Evolutionary conservation across 2,797 vertebrate species (phyloP), one percentile per base, ranked within the genome.

Genomic region (Glyptemys insculpta): DNA sequence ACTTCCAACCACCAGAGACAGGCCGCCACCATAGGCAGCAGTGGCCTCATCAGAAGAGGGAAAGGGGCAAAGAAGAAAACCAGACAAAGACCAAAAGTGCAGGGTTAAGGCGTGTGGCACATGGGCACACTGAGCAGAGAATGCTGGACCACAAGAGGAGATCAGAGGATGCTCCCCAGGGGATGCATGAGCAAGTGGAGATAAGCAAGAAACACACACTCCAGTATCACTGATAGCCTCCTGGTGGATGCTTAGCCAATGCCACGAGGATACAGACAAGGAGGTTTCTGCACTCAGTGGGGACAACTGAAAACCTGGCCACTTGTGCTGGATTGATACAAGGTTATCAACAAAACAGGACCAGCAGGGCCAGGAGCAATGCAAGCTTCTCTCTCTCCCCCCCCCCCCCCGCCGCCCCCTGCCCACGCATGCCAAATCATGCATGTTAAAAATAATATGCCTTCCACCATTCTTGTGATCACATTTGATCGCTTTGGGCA

Each of bases 191-290:
- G 15, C 1, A 44, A 44, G 18, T 14, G 79, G 78, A 91, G 91
- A 34, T 10, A 79, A 87, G 31, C 86, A 44, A 50, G 2, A 59
- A 84, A 91, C 9, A 37, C 62, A 65, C 16, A 8, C 62, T 65
- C 62, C 62, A 65, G 34, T 65, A 16, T n/a, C 31, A 65, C 62
- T 16, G 14, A n/a, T n/a, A 65, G 0, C 8, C 8, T 19, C 56
- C 1, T 62, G 44, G 53, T 59, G 57, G 4, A 49, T 86, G 12
- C 88, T 86, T 88, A 87, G 57, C 11, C 7, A 34, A 56, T 5
- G 91, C 11, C 25, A 78, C 82, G 14, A 52, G 54, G 29, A 78
- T 86, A 80, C 82, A 81, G 29, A 25, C 76, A 80, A 74, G 88
- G 90, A 82, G 88, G 6, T 27, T 86, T 41, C 14, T 90, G 79